A percentile compares a stretch with the other conserved stretches of the same genome.
phyloP scores from a whole-genome alignment of 2,888 invertebrate species.

The Cynaeus angustus region DNA sequence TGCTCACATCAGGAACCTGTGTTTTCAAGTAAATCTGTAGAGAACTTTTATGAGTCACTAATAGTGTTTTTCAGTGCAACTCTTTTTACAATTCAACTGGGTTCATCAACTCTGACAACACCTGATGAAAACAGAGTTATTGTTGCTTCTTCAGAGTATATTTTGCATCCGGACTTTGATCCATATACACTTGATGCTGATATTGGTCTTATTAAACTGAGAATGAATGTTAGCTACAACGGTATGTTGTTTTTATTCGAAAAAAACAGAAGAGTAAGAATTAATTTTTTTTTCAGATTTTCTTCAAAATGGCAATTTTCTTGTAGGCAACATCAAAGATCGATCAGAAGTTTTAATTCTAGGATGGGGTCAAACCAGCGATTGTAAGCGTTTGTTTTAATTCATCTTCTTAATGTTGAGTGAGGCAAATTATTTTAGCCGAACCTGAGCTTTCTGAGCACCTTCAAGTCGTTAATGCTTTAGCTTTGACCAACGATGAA shows the following conservation, averaged over 20 bases:
- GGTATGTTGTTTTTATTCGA: too few species aligned
- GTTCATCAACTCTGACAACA: slow-evolving; percentile 7
- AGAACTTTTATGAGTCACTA: too few species aligned
- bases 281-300: too few species aligned
- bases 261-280: too few species aligned
- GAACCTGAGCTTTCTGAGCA: neutral
- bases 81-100: slow-evolving; percentile 21
- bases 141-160: slow-evolving; percentile 18
- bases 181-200: slow-evolving; percentile 9
- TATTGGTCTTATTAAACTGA: slow-evolving; percentile 15
- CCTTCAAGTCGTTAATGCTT: neutral
- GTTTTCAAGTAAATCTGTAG: slow-evolving; percentile 10
- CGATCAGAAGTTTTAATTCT: too few species aligned
- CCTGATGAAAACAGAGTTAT: slow-evolving; percentile 11
- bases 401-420: too few species aligned
- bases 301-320: too few species aligned
- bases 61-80: slow-evolving; percentile 13
- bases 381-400: slow-evolving; percentile 2
- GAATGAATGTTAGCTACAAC: neutral
- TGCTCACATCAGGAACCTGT: slow-evolving; percentile 14
- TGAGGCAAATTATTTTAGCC: neutral
- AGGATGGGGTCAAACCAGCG: slow-evolving; percentile 15
- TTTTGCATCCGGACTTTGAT: slow-evolving; percentile 24
- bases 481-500: neutral
- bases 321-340: too few species aligned